Percentiles rank a stretch among this genome's conserved stretches.
phyloP scores from a whole-genome alignment of 2,888 invertebrate species.

The Flexamia atlantica region DNA sequence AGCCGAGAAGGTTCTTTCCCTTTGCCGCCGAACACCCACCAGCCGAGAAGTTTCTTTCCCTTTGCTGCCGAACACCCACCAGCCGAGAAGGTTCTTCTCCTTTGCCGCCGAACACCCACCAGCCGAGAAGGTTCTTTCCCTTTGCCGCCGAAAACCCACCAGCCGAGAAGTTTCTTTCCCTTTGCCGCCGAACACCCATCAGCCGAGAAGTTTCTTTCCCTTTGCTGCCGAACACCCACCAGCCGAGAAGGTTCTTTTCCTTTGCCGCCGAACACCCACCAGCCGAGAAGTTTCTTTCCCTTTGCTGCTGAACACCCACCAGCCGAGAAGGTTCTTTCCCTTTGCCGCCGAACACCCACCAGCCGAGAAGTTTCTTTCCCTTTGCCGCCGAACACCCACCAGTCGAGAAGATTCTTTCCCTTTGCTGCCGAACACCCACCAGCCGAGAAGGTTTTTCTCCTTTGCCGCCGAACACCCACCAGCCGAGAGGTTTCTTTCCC shows the following conservation, averaged over 20 bases:
- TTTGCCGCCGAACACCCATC: neutral
- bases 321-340: neutral
- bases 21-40: constrained; percentile 1
- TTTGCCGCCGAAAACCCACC: neutral
- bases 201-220: neutral
- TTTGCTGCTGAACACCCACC: neutral
- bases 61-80: neutral
- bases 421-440: neutral
- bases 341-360: neutral
- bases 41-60: neutral
- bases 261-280: neutral
- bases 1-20: neutral
- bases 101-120: no score
- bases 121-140: neutral
- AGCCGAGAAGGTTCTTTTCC: neutral
- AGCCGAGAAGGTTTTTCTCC: neutral
- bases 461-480: neutral
- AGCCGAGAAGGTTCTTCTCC: neutral
- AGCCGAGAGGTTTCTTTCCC: neutral
- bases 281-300: neutral
- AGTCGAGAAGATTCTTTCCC: neutral
- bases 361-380: neutral
- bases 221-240: neutral
- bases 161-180: neutral
- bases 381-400: no score